Percentiles rank a stretch among this genome's conserved stretches.
Conservation (phyloP, 2,113 vertebrate species). For the Rhea pennata region DNA sequence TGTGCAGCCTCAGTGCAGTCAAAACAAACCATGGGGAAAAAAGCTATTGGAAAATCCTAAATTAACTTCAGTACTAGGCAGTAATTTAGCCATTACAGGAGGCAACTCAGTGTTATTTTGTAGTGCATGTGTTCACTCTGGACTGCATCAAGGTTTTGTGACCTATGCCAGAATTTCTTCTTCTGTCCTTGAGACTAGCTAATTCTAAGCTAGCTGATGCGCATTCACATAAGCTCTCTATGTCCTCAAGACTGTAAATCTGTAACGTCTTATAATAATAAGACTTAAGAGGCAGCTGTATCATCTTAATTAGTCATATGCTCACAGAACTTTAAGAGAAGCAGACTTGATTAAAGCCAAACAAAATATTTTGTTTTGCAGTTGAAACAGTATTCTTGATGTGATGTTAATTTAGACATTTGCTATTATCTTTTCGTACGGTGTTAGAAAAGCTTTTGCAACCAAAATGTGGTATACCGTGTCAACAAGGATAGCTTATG, state of each 20-base stretch:
- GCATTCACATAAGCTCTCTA: neutral
- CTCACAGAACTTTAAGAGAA: neutral
- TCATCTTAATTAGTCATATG: neutral
- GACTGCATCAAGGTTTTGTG: neutral
- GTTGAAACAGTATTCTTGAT: neutral
- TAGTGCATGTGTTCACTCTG: neutral
- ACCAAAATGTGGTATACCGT: neutral
- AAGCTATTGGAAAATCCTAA: neutral
- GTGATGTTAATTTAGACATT: neutral
- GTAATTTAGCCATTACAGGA: neutral
- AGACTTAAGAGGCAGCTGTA: neutral
- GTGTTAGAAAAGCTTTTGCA: neutral
- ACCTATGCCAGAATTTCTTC: neutral
- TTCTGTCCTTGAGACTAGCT: neutral
- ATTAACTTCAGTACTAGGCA: neutral
- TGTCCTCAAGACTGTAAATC: neutral
- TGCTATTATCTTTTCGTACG: slow-evolving; percentile 11
- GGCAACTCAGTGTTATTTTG: neutral
- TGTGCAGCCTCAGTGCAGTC: neutral
- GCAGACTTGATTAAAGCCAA: neutral
- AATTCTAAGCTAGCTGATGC: neutral
- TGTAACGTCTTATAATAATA: neutral
- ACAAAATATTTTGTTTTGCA: neutral
- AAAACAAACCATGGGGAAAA: neutral
- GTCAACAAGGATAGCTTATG: neutral